Evolutionary conservation across 1,140 invertebrate genomes (phyloP).

Genomic region (Holotrichia oblita): DNA sequence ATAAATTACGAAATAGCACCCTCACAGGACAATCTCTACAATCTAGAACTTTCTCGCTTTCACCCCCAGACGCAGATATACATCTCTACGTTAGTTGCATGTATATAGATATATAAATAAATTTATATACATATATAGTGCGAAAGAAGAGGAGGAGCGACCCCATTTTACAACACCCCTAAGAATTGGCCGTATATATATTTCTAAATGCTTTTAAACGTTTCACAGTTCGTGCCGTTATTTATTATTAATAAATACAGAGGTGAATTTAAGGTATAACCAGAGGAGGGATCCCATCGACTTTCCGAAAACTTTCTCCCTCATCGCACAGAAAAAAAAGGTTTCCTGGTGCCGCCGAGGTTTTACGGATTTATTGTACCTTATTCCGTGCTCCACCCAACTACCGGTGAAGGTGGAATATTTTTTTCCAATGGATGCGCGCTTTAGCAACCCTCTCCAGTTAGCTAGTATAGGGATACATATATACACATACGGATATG

Average conservation of each 20-base stretch:
- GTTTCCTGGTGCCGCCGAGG: neutral
- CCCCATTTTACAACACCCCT: neutral
- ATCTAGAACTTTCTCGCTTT: conserved; percentile 8
- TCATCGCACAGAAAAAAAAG: neutral
- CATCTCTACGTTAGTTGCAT: neutral
- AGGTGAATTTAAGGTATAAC: neutral
- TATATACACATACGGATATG: neutral
- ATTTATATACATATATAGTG: no score
- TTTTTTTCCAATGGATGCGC: neutral
- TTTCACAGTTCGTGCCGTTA: conserved; percentile 6
- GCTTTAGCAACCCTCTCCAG: neutral
- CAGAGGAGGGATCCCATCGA: neutral
- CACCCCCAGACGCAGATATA: neutral
- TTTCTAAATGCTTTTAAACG: conserved; percentile 17
- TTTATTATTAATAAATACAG: conserved; percentile 22
- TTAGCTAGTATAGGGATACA: neutral
- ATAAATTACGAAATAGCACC: neutral
- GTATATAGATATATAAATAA: no score
- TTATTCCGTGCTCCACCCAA: conserved; percentile 3
- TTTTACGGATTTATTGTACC: neutral
- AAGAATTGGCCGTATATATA: conserved; percentile 12
- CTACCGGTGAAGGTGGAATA: neutral
- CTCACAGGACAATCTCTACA: neutral
- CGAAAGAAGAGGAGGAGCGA: neutral
- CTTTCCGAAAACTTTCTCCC: neutral